Evolutionary conservation across 2,888 invertebrate genomes (phyloP).

Genomic region (Amphipoea lucens): DNA sequence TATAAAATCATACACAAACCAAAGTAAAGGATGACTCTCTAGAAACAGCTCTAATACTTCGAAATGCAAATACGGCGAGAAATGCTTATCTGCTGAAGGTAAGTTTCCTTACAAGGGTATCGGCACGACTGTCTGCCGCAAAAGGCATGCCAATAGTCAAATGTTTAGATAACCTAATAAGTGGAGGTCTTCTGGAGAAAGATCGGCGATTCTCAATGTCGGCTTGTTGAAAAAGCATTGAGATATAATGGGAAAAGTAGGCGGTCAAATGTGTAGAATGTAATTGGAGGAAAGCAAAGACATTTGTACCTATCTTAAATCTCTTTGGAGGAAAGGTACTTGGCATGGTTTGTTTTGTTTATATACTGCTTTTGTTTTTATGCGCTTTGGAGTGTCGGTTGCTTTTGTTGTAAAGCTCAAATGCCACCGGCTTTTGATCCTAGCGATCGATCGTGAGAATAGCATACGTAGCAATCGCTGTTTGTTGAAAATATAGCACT

Average conservation of each 20-base stretch:
- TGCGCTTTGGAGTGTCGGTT: not conserved
- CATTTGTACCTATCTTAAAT: too few relatives aligned
- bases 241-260: slow-evolving; percentile 26
- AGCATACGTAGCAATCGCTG: too few relatives aligned
- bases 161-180: slow-evolving; percentile 68
- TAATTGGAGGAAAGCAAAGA: slow-evolving; percentile 16
- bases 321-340: slow-evolving; percentile 11
- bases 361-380: not conserved
- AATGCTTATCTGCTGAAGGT: slow-evolving; percentile 59
- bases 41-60: slow-evolving; percentile 37
- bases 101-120: slow-evolving; percentile 57
- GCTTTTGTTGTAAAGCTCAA: not conserved
- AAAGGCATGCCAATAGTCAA: slow-evolving; percentile 63
- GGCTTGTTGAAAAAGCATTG: slow-evolving; percentile 38
- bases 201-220: slow-evolving; percentile 39
- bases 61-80: slow-evolving; percentile 53
- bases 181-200: slow-evolving; percentile 56
- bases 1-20: not conserved
- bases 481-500: too few relatives aligned
- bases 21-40: slow-evolving; percentile 25
- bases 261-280: not conserved
- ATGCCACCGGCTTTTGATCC: not conserved
- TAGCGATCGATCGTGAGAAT: too few relatives aligned
- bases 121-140: slow-evolving; percentile 63
- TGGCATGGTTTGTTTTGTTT: not conserved